These are phyloP conservation scores for Hydrotaea cyrtoneurina DNA, from an alignment of 2,888 invertebrate genomes.

Conservation along the genomic window DNA sequence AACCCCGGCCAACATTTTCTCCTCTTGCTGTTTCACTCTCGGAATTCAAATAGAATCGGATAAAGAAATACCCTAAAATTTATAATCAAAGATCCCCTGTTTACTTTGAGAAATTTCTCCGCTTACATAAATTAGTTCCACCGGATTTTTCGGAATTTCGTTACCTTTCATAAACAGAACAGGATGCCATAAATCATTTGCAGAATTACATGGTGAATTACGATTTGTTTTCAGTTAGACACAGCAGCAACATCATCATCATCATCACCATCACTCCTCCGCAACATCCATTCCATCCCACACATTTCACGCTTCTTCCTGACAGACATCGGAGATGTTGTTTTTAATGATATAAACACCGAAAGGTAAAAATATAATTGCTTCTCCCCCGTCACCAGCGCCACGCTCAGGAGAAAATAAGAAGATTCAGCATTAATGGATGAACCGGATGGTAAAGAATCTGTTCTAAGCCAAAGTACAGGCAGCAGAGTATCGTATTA, in stretches of 20 bases:
- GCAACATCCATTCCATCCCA: neutral
- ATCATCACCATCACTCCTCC: neutral
- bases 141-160: neutral
- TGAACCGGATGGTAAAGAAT: neutral
- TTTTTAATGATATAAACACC: constrained; percentile 57
- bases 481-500: constrained; percentile 2
- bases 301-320: neutral
- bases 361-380: constrained; percentile 50
- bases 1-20: no score
- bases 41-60: no score
- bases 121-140: constrained; percentile 4
- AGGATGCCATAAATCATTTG: neutral
- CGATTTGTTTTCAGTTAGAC: constrained; percentile 2
- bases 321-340: constrained; percentile 25
- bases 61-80: no score
- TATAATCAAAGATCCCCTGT: no score
- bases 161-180: neutral
- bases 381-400: neutral
- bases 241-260: neutral
- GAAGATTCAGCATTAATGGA: neutral
- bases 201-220: constrained; percentile 23
- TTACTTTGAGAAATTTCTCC: no score
- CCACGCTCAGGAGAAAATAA: neutral
- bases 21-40: no score
- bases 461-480: constrained; percentile 5